Evolutionary conservation across 2,113 vertebrate species (phyloP), one percentile per base, ranked within the genome.

Genomic region (Hiodon tergisus): DNA sequence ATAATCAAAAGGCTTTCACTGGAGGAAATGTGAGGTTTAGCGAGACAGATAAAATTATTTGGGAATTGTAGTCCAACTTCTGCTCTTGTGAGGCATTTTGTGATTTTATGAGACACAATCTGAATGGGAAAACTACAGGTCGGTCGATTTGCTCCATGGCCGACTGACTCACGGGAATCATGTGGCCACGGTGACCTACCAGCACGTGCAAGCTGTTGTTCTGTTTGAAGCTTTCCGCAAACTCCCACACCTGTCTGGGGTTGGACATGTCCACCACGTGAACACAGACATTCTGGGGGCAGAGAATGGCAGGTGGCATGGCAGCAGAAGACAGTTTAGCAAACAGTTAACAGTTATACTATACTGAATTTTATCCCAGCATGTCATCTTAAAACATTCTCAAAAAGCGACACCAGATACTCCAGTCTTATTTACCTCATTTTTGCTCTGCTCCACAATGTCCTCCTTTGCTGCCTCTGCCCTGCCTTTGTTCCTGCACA

Each of bases 191-290:
- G 2, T 31, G 7, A 76, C 87, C 86, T 81, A 94, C 92, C 89
- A 94, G 78, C 13, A 95, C 91, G 46, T 93, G 72, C 3, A 95
- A 76, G 17, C 77, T 80, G 87, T 94, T 86, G 17, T 85, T 86
- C 14, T 87, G 82, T 17, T 72, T 87, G 81, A 96, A 95, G 76
- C 78, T 88, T 82, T 88, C 89, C 14, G 85, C 89, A 82, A 94
- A 95, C 69, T 91, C 89, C 93, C 91, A 96, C 61, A 95, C 89
- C 77, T 90, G 86, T 71, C 83, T 90, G 4, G 89, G 87, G 67
- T 84, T 86, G 68, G 92, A 94, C 81, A 97, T 87, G 85, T 94
- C 93, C 78, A 94, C 80, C 46, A 94, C 74, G 70, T 94, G 92
- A 70, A 96, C 73, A 72, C 93, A 90, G 54, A 96, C 80, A 51